These are phyloP conservation scores for Okamejei kenojei DNA, from an alignment of 2,797 vertebrate species.

Conservation along the genomic window DNA sequence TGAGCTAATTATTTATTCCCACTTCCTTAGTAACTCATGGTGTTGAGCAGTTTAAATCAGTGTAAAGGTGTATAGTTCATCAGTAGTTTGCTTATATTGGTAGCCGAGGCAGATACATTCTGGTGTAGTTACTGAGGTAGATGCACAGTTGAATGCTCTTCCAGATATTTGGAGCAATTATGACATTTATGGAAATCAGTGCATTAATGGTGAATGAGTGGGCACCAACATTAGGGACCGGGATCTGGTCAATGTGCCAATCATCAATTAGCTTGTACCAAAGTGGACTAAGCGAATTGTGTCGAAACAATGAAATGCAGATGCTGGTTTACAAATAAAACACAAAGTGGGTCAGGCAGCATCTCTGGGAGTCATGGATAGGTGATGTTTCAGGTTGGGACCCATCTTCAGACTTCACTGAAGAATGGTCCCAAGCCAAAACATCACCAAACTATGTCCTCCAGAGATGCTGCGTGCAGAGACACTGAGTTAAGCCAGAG, in stretches of 20 bases:
- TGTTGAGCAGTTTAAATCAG: background rate
- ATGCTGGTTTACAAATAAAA: no score
- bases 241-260: background rate
- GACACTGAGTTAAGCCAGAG: no score
- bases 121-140: background rate
- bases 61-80: background rate
- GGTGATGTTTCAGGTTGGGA: no score
- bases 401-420: no score
- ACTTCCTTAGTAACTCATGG: background rate
- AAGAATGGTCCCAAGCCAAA: no score
- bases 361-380: no score
- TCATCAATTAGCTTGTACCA: background rate
- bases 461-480: no score
- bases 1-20: conserved; percentile 36
- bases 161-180: background rate
- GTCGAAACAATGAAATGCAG: no score
- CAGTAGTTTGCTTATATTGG: background rate
- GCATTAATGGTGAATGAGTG: background rate
- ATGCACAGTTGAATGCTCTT: background rate
- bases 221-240: background rate
- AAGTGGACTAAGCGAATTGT: background rate
- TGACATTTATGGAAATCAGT: no score
- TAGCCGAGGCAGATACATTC: background rate
- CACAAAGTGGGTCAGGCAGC: no score
- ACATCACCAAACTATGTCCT: no score